These are phyloP conservation scores for Myopa testacea DNA, from an alignment of 2,888 invertebrate species.

Conservation along the genomic window DNA sequence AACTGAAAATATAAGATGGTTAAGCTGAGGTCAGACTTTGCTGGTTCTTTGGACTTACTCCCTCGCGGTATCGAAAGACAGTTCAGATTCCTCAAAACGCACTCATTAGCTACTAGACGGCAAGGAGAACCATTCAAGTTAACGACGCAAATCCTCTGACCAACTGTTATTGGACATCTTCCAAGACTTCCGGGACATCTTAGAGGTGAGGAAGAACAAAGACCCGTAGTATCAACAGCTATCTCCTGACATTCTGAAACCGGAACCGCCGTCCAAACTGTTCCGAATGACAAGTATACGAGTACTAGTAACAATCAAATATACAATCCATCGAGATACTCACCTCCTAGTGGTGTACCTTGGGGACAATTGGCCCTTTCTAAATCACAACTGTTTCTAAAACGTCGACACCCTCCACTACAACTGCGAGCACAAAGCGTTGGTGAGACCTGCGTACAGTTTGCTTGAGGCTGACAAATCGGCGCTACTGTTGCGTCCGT, in stretches of 20 bases:
- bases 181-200: not conserved
- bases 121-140: not conserved
- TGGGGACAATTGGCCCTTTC: not conserved
- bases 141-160: not conserved
- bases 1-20: not conserved
- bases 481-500: not conserved
- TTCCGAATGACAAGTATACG: not conserved
- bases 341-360: not conserved
- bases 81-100: not conserved
- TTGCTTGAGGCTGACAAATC: not conserved
- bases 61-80: not conserved
- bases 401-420: conserved; percentile 2
- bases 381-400: conserved; percentile 10
- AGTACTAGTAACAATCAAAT: not conserved
- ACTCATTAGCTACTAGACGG: not conserved
- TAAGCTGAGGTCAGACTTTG: not conserved
- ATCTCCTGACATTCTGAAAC: not conserved
- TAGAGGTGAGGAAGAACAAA: not conserved
- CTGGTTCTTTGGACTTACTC: not conserved
- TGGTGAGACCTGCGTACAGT: not conserved
- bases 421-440: conserved; percentile 1
- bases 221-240: not conserved
- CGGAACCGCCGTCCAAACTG: conserved; percentile 4
- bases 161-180: not conserved
- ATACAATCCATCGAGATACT: not conserved